A percentile compares a stretch with the other conserved stretches of the same genome.
phyloP scores from a whole-genome alignment of 1,140 invertebrate species.

The Zophobas morio region DNA sequence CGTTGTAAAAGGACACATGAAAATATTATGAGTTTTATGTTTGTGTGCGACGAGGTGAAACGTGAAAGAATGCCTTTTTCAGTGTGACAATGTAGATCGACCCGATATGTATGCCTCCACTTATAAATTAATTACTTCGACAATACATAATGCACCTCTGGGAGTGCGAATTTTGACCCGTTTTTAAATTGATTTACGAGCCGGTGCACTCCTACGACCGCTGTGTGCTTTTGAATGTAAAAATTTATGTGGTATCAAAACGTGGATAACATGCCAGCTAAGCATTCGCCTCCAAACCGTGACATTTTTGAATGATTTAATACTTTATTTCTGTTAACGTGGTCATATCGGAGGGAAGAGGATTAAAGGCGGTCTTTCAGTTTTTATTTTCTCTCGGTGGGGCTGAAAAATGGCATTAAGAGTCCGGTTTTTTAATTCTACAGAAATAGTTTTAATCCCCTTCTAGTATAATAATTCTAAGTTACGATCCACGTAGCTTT shows the following conservation, averaged over 20 bases:
- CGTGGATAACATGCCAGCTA: constrained; percentile 30
- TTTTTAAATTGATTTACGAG: constrained; percentile 37
- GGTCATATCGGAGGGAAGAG: too few species aligned
- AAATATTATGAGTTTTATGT: constrained; percentile 33
- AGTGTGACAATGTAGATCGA: not conserved
- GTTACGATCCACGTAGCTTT: too few species aligned
- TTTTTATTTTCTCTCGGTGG: not conserved
- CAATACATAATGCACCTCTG: not conserved
- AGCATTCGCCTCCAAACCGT: constrained; percentile 18
- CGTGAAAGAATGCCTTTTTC: constrained; percentile 7
- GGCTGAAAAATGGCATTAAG: too few species aligned
- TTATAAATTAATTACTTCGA: constrained; percentile 41
- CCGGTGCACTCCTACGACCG: not conserved
- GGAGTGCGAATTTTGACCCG: constrained; percentile 24
- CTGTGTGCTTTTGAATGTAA: constrained; percentile 24
- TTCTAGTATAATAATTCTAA: too few species aligned
- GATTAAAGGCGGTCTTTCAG: too few species aligned
- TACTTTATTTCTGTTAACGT: not conserved
- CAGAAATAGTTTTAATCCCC: too few species aligned
- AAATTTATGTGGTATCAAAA: constrained; percentile 45
- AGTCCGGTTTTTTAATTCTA: too few species aligned
- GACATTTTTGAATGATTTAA: constrained; percentile 15
- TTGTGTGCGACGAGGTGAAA: constrained; percentile 20
- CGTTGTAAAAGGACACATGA: constrained; percentile 37
- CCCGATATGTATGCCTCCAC: not conserved